Evolutionary conservation across 2,888 invertebrate species (phyloP).

Genomic region (Ptilodon capucinus): DNA sequence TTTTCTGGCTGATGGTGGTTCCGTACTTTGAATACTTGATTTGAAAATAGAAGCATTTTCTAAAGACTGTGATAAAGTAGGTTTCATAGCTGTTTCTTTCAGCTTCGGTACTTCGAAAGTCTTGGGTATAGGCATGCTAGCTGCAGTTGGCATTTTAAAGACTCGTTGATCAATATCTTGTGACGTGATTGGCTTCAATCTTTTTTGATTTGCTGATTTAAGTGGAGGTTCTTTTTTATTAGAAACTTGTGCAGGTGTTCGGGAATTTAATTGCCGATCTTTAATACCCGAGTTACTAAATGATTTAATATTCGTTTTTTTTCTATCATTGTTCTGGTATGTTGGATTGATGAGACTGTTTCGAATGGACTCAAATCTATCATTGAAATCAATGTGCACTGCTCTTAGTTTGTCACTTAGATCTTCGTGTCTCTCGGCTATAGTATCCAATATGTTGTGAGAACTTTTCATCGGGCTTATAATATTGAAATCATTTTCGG

Average conservation of each 20-base stretch:
- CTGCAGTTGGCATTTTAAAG: conserved; percentile 38
- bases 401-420: conserved; percentile 60
- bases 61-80: conserved; percentile 4
- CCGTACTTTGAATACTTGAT: conserved; percentile 2
- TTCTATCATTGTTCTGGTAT: conserved; percentile 9
- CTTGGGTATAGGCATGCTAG: conserved; percentile 39
- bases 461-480: conserved; percentile 37
- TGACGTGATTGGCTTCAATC: conserved; percentile 2
- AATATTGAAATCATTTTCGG: conserved; percentile 22
- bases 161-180: conserved; percentile 5
- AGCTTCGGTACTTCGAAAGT: conserved; percentile 37
- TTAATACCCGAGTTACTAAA: conserved; percentile 8
- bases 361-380: conserved; percentile 53
- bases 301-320: conserved; percentile 2
- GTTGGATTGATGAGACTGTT: conserved; percentile 46
- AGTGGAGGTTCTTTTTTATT: conserved; percentile 7
- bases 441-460: conserved; percentile 47
- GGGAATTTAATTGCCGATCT: conserved; percentile 3
- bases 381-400: conserved; percentile 59
- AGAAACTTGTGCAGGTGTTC: background rate
- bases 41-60: conserved; percentile 1
- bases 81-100: conserved; percentile 9
- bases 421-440: conserved; percentile 50
- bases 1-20: conserved; percentile 5
- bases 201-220: conserved; percentile 5